Evolutionary conservation across 2,113 vertebrate genomes (phyloP), one percentile per base, ranked within the genome.

Genomic region (Leucosticte australis): DNA sequence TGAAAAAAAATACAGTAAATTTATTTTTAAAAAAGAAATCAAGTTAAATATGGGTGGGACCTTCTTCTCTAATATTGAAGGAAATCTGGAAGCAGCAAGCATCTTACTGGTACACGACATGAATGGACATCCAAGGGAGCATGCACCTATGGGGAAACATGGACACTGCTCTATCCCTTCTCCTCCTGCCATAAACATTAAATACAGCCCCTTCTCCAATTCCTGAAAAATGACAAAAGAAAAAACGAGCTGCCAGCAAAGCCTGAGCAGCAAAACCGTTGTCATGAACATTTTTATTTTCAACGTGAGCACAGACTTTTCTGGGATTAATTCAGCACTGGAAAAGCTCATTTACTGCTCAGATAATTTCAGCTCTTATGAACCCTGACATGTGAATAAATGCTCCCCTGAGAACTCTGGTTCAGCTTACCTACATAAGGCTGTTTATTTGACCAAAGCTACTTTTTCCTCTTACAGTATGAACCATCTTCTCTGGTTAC

Each of bases 291-390:
- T 44, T 91, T 91, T 67, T 22, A 55, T 62, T 89, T 82, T 31
- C 82, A 88, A 42, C 0, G 0, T 28, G 71, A 87, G 75, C 42
- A 73, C 26, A 80, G 63, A 79, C 46, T 77, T 94, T 44, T 63
- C 47, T 41, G 42, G 76, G 56, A 91, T 88, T 88, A 86, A 87
- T 63, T 83, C 64, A 60, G 71, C 0, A 9, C 37, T 85, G 69
- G 46, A 92, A 93, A 93, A 84, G 49, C 77, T 92, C 62, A 77
- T 80, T 83, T 77, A 67, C 55, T 67, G 55, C 44, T 69, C 78
- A 77, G 53, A 87, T 79, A 90, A 94, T 88, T 95, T 94, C 93
- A 94, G 85, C 52, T 95, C 55, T 75, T 86, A 17, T 23, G 55
- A 90, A 86, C 56, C 31, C 79, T 77, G 37, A 79, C 46, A 47